Evolutionary conservation across 2,888 invertebrate species (phyloP), one percentile per base, ranked within the genome.

Genomic region (Idaea biselata): DNA sequence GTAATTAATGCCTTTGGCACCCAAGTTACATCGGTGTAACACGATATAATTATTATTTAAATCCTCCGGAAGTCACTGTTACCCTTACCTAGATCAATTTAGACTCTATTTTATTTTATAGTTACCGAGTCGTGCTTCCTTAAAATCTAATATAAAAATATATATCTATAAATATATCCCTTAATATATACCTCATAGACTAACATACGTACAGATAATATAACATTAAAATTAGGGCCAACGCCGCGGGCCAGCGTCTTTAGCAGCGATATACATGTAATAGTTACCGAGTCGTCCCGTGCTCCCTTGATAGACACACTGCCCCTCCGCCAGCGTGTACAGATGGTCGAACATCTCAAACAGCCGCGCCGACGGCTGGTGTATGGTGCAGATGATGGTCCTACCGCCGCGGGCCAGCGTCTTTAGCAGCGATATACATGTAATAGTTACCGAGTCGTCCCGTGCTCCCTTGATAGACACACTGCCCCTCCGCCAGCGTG

Each of bases 341-440:
- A 99, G 91, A 86, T 98, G 96, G 82, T 99, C 98, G 81, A 99
- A 99, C 97, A 98, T 98, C 88, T 99, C 98, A 78, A 99, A 98
- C 69, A 99, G 91, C 75, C 98, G 95, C 18, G 99, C 98, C n/a
- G 98, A 98, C 0, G 99, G 99, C 84, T 99, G 99, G 89, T 99
- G 99, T 64, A 98, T 97, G 31, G 98, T 99, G 82, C 98, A 99
- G 73, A 99, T 97, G 73, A 99, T 97, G 0, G 98, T 98, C 68
- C 98, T 94, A 11, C 99, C 99, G 6, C 97, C 98, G 32, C 96
- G 94, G 0, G 99, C 98, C 71, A 99, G 87, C 58, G 96, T 96
- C 14, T 11, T 33, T 33, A 33, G 33, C 8, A 33, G 33, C 17
- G 31, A 58, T 56, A 25, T 57, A 55, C 11, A 58, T 31, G 44